Conservation (phyloP, 1,140 invertebrate genomes). For the Drosophila azteca region DNA sequence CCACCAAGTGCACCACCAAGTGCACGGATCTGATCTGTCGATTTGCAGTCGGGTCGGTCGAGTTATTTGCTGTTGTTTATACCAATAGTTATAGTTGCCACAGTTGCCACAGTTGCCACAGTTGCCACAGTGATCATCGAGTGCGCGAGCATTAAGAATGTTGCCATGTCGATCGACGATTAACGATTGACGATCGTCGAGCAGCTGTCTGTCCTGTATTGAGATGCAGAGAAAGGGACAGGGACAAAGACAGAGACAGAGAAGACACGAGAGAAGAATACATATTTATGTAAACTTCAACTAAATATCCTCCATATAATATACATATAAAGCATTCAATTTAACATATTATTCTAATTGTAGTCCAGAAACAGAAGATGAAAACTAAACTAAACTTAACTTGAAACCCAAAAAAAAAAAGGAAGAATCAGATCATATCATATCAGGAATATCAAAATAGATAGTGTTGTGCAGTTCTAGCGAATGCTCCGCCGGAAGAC, state of each 20-base stretch:
- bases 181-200: too few relatives aligned
- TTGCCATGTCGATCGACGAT: slow-evolving; percentile 7
- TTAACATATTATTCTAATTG: too few relatives aligned
- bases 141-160: slow-evolving; percentile 18
- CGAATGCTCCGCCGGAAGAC: slow-evolving; percentile 88
- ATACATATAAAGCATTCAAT: slow-evolving; percentile 1
- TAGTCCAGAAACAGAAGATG: not conserved
- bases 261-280: slow-evolving; percentile 7
- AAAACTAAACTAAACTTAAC: not conserved
- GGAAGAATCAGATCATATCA: not conserved
- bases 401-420: not conserved
- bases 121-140: too few relatives aligned
- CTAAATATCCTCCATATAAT: not conserved
- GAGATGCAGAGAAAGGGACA: too few relatives aligned
- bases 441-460: too few relatives aligned
- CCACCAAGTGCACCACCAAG: too few relatives aligned
- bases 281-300: slow-evolving; percentile 46
- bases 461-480: slow-evolving; percentile 65
- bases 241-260: too few relatives aligned
- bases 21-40: not conserved
- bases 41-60: slow-evolving; percentile 32
- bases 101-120: too few relatives aligned
- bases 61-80: slow-evolving; percentile 17
- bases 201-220: not conserved
- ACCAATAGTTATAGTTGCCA: not conserved